Base-by-base conservation (phyloP, 1,140 invertebrate species). In the Drosophila kurseongensis region DNA sequence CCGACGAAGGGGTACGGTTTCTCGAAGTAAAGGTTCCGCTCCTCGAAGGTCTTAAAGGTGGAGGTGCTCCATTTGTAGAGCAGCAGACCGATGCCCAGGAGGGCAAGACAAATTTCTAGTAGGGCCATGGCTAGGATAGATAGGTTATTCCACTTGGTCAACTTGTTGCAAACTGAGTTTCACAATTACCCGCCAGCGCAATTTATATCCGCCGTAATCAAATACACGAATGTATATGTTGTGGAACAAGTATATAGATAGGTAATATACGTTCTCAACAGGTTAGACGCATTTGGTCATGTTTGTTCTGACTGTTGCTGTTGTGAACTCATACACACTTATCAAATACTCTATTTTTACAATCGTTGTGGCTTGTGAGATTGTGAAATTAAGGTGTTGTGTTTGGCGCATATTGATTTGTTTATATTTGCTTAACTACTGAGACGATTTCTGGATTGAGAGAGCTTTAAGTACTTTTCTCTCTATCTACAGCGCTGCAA, bases 1-100 rank as follows among this genome's bases (percentile, higher is more conserved):
- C 93, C 93, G 0, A 92, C 56, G 12, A 93, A 48, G 0, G 90
- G 77, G 4, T 40, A 50, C 0, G 93, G 93, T 54, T 93, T 86
- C 62, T 91, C 86, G 38, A 67, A 92, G 7, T 61, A 58, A 1
- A 93, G 55, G 16, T 88, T 83, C 7, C 88, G 80, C 2, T 79
- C 54, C 41, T 80, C 60, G 68, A 93, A 93, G 44, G 91, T 92
- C 41, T 86, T 78, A 14, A 65, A 69, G 6, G 62, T 89, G 10
- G 58, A 23, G 0, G 59, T 89, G 4, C 72, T 45, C 86, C 83
- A 90, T 42, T 76, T 84, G 44, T 85, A 90, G 12, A 84, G 38
- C 40, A 78, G 8, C 1, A 72, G 2, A 0, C 32, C 38, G 3
- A 78, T 29, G 9, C 2, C 76, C 42, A 78, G 7, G 16, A 78